phyloP scores from a whole-genome alignment of 2,888 invertebrate species.

The Drosophila buzzatii region DNA sequence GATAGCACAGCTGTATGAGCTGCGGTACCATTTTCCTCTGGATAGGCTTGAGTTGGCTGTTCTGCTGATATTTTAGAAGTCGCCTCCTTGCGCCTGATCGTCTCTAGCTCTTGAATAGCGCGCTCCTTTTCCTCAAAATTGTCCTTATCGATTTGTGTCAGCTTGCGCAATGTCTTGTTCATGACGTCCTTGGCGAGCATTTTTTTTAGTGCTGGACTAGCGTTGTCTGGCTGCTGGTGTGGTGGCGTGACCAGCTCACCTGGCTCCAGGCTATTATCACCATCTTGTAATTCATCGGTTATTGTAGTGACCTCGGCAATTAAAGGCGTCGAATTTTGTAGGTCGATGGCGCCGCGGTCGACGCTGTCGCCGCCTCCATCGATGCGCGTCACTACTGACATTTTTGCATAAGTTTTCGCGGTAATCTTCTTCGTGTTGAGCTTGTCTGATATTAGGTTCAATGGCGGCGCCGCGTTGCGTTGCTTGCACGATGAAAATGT shows the following conservation, averaged over 20 bases:
- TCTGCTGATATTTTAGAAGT: conserved; percentile 26
- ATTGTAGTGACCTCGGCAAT: conserved; percentile 57
- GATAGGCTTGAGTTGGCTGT: not conserved
- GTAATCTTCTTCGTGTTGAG: conserved; percentile 16
- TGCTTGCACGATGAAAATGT: conserved; percentile 52
- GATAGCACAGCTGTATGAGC: not conserved
- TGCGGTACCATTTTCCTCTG: conserved; percentile 32
- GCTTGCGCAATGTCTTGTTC: conserved; percentile 66
- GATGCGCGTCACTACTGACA: conserved; percentile 31
- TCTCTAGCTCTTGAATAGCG: conserved; percentile 73
- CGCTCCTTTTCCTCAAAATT: conserved; percentile 69
- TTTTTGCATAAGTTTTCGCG: conserved; percentile 33
- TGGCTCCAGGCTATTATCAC: conserved; percentile 82
- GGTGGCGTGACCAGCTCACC: conserved; percentile 84
- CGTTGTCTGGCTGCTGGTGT: conserved; percentile 49
- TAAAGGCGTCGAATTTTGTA: conserved; percentile 12
- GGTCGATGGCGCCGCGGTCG: conserved; percentile 14
- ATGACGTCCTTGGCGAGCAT: conserved; percentile 55
- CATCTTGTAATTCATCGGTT: conserved; percentile 76
- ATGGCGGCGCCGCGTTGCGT: conserved; percentile 42
- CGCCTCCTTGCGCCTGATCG: conserved; percentile 68
- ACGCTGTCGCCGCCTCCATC: conserved; percentile 1
- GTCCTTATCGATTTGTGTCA: conserved; percentile 48
- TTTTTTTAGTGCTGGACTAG: conserved; percentile 48
- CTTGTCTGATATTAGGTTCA: conserved; percentile 35